phyloP scores from a whole-genome alignment of 2,113 vertebrate genomes.

The Uria aalge region DNA sequence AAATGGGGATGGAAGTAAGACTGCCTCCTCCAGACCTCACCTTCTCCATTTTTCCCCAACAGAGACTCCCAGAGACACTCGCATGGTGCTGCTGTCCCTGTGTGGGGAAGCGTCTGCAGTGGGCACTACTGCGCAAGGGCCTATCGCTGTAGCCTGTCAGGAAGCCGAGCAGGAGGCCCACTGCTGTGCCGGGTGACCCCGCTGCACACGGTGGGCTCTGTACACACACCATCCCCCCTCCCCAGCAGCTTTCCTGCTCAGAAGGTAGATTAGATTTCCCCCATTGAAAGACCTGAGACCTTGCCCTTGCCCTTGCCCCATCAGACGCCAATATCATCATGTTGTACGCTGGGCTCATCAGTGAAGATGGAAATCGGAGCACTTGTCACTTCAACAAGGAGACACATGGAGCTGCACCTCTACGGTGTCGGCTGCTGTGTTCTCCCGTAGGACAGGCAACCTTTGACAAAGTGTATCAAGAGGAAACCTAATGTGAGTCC shows the following conservation, averaged over 20 bases:
- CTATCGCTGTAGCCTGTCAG: neutral
- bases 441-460: neutral
- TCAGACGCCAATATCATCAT: neutral
- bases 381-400: neutral
- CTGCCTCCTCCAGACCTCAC: neutral
- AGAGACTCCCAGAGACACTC: neutral
- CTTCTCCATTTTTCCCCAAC: neutral
- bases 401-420: neutral
- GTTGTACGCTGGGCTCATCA: neutral
- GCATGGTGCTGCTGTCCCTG: neutral
- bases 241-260: neutral
- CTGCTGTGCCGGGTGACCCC: neutral
- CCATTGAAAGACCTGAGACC: neutral
- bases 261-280: neutral
- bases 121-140: accelerated
- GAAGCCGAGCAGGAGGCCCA: neutral
- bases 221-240: too few species aligned
- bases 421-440: too few species aligned
- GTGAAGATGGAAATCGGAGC: neutral
- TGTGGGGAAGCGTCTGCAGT: neutral
- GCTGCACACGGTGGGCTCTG: too few species aligned
- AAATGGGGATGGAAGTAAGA: neutral
- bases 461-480: neutral
- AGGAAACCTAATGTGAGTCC: neutral
- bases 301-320: neutral